Base-by-base conservation (phyloP, 2,797 vertebrate species). In the Salarias fasciatus region DNA sequence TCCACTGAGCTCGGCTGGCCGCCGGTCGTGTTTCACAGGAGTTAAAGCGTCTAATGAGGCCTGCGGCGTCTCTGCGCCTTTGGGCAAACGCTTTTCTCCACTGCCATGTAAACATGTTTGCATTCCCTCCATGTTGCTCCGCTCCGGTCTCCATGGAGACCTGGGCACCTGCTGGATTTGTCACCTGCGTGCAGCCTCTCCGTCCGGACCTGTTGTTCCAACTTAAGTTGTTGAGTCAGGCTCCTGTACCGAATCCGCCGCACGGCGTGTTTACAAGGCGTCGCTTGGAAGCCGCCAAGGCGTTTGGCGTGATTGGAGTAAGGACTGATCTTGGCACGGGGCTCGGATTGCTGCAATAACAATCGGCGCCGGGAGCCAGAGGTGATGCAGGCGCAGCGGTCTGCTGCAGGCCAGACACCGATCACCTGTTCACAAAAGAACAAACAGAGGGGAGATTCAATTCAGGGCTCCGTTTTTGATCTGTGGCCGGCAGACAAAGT, bases 81-180 rank as follows among this genome's bases (percentile, higher is more conserved):
- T 72, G 75, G 82, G 82, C 49, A 79, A 86, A 84, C 81, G 60
- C 68, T 51, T 63, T 59, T 64, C 73, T 74, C 68, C 68, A 41
- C 57, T 24, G 70, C 58, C 73, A 51, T 44, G 69, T 80, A 90
- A 92, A 91, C 85, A 91, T 91, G 91, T 91, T 92, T 88, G 75
- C 79, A 80, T 84, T 81, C 55, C 50, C 78, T 69, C 57, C 69
- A 18, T 64, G 76, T 79, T 77, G 80, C 64, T 79, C 68, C 42
- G 70, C 72, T 60, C 41, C 9, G 66, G 72, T 92, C 84, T 64
- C 89, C 69, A 83, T 85, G 72, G 86, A 44, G 72, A 89, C 83
- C 41, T 5, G 36, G 47, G 50, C 84, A 58, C 74, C 83, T 82
- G 79, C 82, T 69, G 59, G 45, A 65, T 72, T 56, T 36, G 52